A percentile compares a stretch with the other conserved stretches of the same genome.
These are phyloP conservation scores for Heterodera schachtii DNA, from an alignment of 1,140 invertebrate genomes.

Conservation along the genomic window DNA sequence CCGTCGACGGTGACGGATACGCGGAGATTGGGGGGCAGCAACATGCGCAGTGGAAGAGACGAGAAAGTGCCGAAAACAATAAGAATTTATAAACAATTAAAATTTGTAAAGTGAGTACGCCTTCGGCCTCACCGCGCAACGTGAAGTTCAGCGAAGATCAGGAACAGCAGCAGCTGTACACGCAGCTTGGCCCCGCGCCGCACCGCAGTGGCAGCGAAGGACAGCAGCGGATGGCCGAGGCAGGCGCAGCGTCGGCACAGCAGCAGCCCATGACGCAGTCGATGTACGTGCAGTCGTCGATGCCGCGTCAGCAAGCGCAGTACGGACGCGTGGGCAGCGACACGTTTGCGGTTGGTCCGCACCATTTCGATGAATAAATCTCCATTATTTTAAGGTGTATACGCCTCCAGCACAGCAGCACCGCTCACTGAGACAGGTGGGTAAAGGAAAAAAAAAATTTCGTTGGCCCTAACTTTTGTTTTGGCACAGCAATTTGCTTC, in stretches of 20 bases:
- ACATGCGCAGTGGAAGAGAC: not conserved
- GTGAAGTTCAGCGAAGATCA: conserved; percentile 3
- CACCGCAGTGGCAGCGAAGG: not conserved
- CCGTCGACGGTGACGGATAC: not conserved
- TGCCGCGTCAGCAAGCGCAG: not conserved
- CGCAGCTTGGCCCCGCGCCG: not conserved
- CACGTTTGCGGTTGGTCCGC: not conserved
- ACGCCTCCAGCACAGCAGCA: conserved; percentile 12
- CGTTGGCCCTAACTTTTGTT: not conserved
- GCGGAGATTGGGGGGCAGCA: not conserved
- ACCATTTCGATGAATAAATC: not conserved
- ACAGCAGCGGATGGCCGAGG: not conserved
- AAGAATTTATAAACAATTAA: not conserved
- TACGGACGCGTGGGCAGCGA: not conserved
- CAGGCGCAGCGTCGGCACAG: not conserved
- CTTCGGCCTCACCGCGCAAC: conserved; percentile 2
- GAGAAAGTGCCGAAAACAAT: not conserved
- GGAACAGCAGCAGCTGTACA: not conserved
- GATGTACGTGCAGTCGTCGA: conserved; percentile 5
- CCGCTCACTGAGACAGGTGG: not conserved
- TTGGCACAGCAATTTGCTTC: not conserved
- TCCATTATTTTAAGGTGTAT: not conserved
- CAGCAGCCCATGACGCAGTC: conserved; percentile 6
- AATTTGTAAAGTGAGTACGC: not conserved
- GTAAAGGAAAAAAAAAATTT: not conserved